phyloP scores from a whole-genome alignment of 2,888 invertebrate genomes.

The Eupithecia pulchellata region DNA sequence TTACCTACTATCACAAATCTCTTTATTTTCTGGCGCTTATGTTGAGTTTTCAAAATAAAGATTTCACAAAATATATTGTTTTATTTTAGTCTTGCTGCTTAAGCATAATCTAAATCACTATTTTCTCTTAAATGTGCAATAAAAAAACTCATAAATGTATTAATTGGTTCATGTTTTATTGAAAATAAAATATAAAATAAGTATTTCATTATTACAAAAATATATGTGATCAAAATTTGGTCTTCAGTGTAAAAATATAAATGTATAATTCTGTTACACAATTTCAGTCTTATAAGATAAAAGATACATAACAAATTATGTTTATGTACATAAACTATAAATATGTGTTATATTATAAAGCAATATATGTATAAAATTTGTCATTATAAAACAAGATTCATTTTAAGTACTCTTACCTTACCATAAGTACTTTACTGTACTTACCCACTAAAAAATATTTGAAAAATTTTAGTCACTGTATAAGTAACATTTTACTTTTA shows the following conservation, averaged over 20 bases:
- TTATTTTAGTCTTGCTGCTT: constrained; percentile 13
- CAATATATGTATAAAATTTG: too few species aligned
- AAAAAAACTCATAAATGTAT: neutral
- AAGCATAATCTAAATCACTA: neutral
- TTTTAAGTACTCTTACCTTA: too few species aligned
- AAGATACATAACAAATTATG: too few species aligned
- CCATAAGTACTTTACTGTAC: too few species aligned
- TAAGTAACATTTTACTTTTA: too few species aligned
- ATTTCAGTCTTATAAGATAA: constrained; percentile 12
- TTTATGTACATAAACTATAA: too few species aligned
- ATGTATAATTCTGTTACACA: constrained; percentile 5
- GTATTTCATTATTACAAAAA: neutral
- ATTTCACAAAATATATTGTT: constrained; percentile 33
- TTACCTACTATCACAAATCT: constrained; percentile 30
- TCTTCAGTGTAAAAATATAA: neutral
- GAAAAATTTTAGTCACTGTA: too few species aligned
- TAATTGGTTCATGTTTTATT: constrained; percentile 2
- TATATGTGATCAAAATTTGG: neutral
- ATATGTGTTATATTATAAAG: too few species aligned
- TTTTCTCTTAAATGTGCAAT: neutral
- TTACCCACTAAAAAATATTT: too few species aligned
- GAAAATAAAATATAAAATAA: constrained; percentile 3
- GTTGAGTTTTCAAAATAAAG: constrained; percentile 45
- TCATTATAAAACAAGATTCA: too few species aligned
- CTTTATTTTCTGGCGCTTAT: constrained; percentile 36